Base-by-base conservation (phyloP, 2,888 invertebrate genomes). In the Agrotis puta region DNA sequence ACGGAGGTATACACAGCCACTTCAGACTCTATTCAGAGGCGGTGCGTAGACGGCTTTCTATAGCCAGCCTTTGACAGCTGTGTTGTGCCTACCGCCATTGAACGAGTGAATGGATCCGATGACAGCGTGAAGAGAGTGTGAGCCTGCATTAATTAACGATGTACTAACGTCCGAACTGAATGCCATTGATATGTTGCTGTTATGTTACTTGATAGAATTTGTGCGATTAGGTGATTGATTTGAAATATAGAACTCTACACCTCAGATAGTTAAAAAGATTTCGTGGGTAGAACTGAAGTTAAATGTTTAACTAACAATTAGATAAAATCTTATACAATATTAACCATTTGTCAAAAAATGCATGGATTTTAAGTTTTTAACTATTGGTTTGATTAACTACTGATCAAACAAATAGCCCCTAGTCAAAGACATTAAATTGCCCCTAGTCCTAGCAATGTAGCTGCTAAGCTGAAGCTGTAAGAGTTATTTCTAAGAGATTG, bases 11-110 rank as follows among this genome's bases (percentile, higher is more conserved):
- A 89, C 82, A 82, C 89, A 89, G 87, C 85, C 90, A 92, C 94
- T 94, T 93, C 93, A 95, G 94, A 94, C 94, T 90, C 94, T 92
- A 95, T 95, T 95, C 94, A 95, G 82, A 83, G 86, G 76, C 83
- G 84, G 90, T 93, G 94, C 93, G 93, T 94, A 90, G 89, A 74
- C 79, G 75, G 77, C 77, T 74, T 77, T 81, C 78, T 85, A 82
- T 86, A 82, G 64, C 63, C 68, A 79, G 89, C 91, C 94, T 94
- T 94, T 94, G 94, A 94, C 93, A 93, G 91, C 87, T 85, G 81
- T 82, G 88, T 88, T 87, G 85, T 88, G 86, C 85, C 88, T 88
- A 86, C 88, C 87, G 88, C 92, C 90, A 95, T 94, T 94, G 92
- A 94, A 91, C 91, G 87, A 87, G 79, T 94, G 94, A 95, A 95